Percentiles rank a stretch among this genome's conserved stretches.
Evolutionary conservation across 2,888 invertebrate genomes (phyloP).

Genomic region (Stenotaenia linearis): DNA sequence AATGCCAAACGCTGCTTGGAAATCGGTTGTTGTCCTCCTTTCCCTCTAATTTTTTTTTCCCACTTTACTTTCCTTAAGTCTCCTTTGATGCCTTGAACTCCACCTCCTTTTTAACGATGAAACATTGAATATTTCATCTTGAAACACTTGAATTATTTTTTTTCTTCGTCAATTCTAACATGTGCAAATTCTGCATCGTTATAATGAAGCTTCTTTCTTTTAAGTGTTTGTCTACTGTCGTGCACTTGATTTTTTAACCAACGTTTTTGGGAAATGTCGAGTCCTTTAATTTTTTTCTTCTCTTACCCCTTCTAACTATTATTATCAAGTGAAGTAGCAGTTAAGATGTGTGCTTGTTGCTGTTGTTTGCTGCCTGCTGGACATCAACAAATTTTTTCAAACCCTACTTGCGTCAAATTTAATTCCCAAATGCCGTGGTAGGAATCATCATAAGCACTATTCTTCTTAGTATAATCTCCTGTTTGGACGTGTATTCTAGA

Average conservation of each 20-base stretch:
- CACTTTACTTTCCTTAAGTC: background rate
- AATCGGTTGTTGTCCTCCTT: no score
- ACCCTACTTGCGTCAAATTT: background rate
- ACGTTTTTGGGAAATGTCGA: background rate
- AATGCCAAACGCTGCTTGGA: no score
- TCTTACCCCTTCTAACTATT: background rate
- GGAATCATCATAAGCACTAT: background rate
- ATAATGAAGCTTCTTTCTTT: no score
- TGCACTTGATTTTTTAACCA: background rate
- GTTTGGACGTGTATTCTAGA: slow-evolving; percentile 20
- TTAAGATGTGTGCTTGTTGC: no score
- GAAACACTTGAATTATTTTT: no score
- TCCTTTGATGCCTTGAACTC: background rate
- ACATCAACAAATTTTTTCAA: slow-evolving; percentile 27
- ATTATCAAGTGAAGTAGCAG: no score
- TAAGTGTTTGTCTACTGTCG: slow-evolving; percentile 12
- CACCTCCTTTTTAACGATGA: background rate
- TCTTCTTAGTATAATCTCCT: background rate
- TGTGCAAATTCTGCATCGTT: no score
- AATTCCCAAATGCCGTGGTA: slow-evolving; percentile 2
- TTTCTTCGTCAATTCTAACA: no score
- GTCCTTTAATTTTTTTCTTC: background rate
- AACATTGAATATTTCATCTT: background rate
- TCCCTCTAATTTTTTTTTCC: background rate
- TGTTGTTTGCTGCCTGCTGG: slow-evolving; percentile 12